A percentile compares a stretch with the other conserved stretches of the same genome.
These are phyloP conservation scores for Zaprionus taronus DNA, from an alignment of 1,140 invertebrate genomes.

Conservation along the genomic window DNA sequence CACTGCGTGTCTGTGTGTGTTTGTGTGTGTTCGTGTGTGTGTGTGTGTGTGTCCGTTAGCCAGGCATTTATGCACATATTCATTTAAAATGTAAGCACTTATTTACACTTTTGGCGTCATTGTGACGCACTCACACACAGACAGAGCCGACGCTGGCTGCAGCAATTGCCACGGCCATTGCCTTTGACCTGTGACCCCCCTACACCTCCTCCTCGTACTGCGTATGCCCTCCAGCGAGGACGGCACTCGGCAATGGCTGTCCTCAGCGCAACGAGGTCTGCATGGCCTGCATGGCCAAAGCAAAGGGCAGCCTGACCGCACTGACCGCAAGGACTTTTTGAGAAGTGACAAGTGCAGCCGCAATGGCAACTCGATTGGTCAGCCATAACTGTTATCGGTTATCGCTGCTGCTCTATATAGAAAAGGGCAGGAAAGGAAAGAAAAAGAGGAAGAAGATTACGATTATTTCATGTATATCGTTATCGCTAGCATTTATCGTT, in stretches of 20 bases:
- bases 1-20: not conserved
- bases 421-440: not conserved
- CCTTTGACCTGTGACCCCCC: slow-evolving; percentile 39
- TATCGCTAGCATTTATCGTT: too few relatives aligned
- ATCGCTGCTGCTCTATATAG: not conserved
- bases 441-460: not conserved
- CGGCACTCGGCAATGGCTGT: slow-evolving; percentile 14
- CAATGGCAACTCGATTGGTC: not conserved
- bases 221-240: slow-evolving; percentile 17
- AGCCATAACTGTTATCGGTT: not conserved
- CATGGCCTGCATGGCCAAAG: not conserved
- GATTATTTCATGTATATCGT: too few relatives aligned
- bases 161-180: slow-evolving; percentile 27
- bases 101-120: slow-evolving; percentile 43
- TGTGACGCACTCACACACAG: slow-evolving; percentile 26
- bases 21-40: slow-evolving; percentile 3
- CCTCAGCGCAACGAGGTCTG: slow-evolving; percentile 5
- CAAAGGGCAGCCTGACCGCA: slow-evolving; percentile 16
- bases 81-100: slow-evolving; percentile 62
- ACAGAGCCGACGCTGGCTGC: not conserved
- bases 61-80: slow-evolving; percentile 25
- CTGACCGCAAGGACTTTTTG: slow-evolving; percentile 20
- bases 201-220: not conserved
- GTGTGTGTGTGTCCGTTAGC: slow-evolving; percentile 21
- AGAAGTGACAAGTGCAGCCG: not conserved